Conservation (phyloP, 2,797 vertebrate genomes). For the Eulemur albifrons region DNA sequence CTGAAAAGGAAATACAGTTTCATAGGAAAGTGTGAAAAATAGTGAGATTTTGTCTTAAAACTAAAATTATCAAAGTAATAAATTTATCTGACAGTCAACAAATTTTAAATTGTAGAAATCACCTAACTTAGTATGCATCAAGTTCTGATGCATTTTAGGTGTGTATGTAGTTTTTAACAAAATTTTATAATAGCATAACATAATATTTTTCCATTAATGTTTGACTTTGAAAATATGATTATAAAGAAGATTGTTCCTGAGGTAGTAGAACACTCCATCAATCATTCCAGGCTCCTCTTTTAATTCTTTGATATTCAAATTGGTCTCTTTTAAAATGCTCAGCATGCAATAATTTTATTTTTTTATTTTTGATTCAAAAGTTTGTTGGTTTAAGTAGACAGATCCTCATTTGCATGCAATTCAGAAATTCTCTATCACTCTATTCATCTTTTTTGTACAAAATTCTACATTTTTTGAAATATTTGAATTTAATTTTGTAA, state of each 20-base stretch:
- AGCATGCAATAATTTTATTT: not conserved
- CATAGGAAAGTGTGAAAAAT: not conserved
- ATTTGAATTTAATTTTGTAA: not conserved
- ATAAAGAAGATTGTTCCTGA: not conserved
- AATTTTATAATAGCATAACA: not conserved
- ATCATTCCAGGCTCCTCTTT: not conserved
- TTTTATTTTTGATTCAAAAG: not conserved
- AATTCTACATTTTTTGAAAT: not conserved
- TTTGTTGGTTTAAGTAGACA: not conserved
- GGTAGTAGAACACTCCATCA: not conserved
- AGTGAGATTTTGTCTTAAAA: not conserved
- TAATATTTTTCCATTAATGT: not conserved
- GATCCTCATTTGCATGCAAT: not conserved
- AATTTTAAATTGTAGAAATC: slow-evolving; percentile 1
- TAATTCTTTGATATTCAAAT: not conserved
- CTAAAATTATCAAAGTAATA: not conserved
- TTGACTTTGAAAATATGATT: not conserved
- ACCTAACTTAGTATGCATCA: not conserved
- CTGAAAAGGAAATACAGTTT: not conserved
- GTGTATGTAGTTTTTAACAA: not conserved
- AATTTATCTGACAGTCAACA: not conserved
- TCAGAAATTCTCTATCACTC: not conserved
- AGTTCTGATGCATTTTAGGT: not conserved
- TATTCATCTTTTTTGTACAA: not conserved
- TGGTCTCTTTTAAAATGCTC: not conserved